Conservation (phyloP, 1,140 invertebrate species). For the Chlorops oryzae region DNA sequence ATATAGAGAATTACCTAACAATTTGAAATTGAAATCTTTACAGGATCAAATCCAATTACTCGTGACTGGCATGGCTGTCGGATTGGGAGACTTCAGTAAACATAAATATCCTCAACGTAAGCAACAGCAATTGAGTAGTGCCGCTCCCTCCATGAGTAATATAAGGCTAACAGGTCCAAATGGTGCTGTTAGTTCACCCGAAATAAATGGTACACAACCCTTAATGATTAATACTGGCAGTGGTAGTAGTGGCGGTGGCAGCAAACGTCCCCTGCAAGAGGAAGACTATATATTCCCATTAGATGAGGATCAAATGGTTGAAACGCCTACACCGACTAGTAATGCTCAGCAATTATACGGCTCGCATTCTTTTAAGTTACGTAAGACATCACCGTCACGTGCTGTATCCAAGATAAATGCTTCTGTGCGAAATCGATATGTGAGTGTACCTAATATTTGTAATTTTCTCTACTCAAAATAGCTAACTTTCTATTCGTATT, state of each 20-base stretch:
- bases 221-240: too few relatives aligned
- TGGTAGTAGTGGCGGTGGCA: too few relatives aligned
- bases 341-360: conserved; percentile 33
- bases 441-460: too few relatives aligned
- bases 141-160: too few relatives aligned
- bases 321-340: conserved; percentile 36
- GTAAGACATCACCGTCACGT: conserved; percentile 33
- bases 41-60: conserved; percentile 85
- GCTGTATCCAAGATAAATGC: not conserved
- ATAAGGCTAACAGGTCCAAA: too few relatives aligned
- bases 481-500: not conserved
- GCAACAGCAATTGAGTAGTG: not conserved
- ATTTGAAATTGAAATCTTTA: conserved; percentile 12
- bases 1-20: not conserved
- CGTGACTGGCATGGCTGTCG: conserved; percentile 66
- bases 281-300: conserved; percentile 65
- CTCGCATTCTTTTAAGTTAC: conserved; percentile 36
- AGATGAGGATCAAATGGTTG: conserved; percentile 59
- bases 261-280: conserved; percentile 34
- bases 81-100: conserved; percentile 57
- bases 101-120: conserved; percentile 44
- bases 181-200: not conserved
- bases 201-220: not conserved
- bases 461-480: too few relatives aligned
- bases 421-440: conserved; percentile 8